Base-by-base conservation (phyloP, 2,888 invertebrate species). In the Frankliniella intonsa region DNA sequence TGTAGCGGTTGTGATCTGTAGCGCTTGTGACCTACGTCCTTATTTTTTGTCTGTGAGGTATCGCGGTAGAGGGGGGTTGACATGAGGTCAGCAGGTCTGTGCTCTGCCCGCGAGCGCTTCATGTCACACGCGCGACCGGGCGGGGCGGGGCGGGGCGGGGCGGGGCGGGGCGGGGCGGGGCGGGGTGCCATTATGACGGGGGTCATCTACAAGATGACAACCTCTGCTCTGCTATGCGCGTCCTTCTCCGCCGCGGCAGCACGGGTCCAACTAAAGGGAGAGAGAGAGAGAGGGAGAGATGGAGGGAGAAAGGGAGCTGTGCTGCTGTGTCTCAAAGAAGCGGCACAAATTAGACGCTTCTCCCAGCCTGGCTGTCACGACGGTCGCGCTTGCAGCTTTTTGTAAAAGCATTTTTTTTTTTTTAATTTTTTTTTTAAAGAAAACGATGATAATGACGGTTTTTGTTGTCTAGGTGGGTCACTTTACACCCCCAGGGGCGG, bases 111-210 rank as follows among this genome's bases (percentile, higher is more conserved):
- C 5, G 38, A 38, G 38, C 38, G 38, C 38, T 5, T 38, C n/a
- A 22, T 25, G 69, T 25, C 5, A 81, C 82, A 76, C 80, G 25
- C 25, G 69, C 27, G 62, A 17, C 76, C 49, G 79, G 79, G 19
- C 51, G 38, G 38, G 38, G 38, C 38, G 2, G 49, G 81, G 49
- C 38, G n/a, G 79, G 79, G 19, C 51, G 38, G 38, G 38, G 38
- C 38, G 2, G 49, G 81, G 25, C 25, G 69, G 19, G 62, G 8
- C 76, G 22, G 79, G 79, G 19, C 51, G 38, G 38, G 38, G 38
- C 38, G 2, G 49, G 81, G 49, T 38, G 50, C 22, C 65, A n/a
- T 65, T 65, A 81, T 81, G 65, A 81, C 62, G 65, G 19, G 55
- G 27, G 51, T 50, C 69, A 76, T 55, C 55, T 19, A 19, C 14